Evolutionary conservation across 2,888 invertebrate genomes (phyloP), one percentile per base, ranked within the genome.

Genomic region (Laothoe populi): DNA sequence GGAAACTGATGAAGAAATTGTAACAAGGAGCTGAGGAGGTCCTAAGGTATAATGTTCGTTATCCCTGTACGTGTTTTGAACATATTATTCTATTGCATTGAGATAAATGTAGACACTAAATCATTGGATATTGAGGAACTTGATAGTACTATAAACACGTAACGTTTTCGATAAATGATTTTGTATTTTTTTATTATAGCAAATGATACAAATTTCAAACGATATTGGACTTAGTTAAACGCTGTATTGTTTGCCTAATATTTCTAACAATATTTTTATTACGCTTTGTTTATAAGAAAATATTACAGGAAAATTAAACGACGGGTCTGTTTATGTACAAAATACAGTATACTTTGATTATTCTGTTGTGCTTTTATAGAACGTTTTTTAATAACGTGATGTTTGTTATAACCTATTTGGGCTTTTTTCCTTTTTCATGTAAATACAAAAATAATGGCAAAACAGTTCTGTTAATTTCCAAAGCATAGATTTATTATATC

Each of bases 1-100:
- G 75, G 75, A 72, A 85, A 85, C 78, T 77, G 83, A 85, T 81
- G 82, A 78, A 81, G 81, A 79, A 74, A 81, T 84, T 84, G 82
- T 84, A 81, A 77, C 75, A 67, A 70, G 72, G 70, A 74, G 77
- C 74, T 74, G 74, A 75, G 74, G 77, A 81, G 77, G 73, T 79
- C 74, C 74, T 68, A 70, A 73, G 70, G 79, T 79, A 79, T 84
- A 81, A 85, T 84, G 78, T 85, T 85, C 83, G 84, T 86, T 84
- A 84, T 81, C 79, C 77, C 66, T 62, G 79, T 76, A 85, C 86
- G 83, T 84, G 85, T 81, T 82, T 79, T 74, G 80, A 84, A 80
- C 83, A 75, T 80, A 81, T 79, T 82, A 73, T 75, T 80, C 66
- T 72, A 78, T 79, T 78, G 77, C 78, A 72, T 77, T 66, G 68